Evolutionary conservation across 2,113 vertebrate species (phyloP).

Genomic region (Rhinopomastus cyanomelas): DNA sequence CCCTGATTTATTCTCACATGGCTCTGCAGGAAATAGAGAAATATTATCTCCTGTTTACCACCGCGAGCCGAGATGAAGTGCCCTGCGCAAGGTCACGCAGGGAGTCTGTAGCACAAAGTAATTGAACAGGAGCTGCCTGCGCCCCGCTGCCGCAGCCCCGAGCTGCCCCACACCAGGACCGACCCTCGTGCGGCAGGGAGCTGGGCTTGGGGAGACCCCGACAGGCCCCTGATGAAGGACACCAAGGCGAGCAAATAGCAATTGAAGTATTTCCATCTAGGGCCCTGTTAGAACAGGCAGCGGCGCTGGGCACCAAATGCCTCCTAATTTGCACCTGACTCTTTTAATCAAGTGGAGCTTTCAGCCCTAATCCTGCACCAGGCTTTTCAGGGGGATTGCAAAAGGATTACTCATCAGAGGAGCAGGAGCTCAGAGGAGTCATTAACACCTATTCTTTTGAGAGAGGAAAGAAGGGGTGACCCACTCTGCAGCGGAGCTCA

Average conservation of each 20-base stretch:
- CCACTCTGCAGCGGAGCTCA: neutral
- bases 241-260: neutral
- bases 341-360: slow-evolving; percentile 36
- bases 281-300: neutral
- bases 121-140: neutral
- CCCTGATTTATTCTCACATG: slow-evolving; percentile 39
- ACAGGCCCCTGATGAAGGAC: neutral
- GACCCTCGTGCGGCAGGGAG: neutral
- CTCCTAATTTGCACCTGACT: slow-evolving; percentile 35
- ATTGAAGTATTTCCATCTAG: neutral
- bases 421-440: neutral
- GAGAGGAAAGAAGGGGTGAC: neutral
- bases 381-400: neutral
- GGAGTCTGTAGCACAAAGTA: neutral
- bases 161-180: neutral
- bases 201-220: neutral
- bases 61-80: neutral
- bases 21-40: slow-evolving; percentile 50
- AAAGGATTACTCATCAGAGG: neutral
- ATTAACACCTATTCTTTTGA: neutral
- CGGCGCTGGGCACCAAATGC: neutral
- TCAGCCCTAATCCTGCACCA: slow-evolving; percentile 13
- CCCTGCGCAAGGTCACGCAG: slow-evolving; percentile 24
- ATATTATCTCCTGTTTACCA: slow-evolving; percentile 32
- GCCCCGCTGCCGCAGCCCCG: neutral